Evolutionary conservation across 1,140 invertebrate species (phyloP).

Genomic region (Adoxophyes honmai): DNA sequence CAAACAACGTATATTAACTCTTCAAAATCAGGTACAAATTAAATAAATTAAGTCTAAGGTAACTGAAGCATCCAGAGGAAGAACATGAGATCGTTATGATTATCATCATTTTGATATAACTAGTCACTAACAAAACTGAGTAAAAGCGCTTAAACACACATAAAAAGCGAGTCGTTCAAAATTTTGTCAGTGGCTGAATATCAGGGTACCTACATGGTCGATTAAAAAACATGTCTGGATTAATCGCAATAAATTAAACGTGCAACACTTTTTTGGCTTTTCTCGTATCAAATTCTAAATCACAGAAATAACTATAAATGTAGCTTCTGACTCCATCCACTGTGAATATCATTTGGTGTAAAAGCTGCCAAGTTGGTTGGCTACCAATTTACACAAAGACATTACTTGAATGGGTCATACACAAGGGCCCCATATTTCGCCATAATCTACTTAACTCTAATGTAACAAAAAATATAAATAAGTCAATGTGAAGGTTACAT

Average conservation of each 20-base stretch:
- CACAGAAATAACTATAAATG: constrained; percentile 63
- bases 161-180: constrained; percentile 18
- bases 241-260: constrained; percentile 35
- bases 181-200: constrained; percentile 9
- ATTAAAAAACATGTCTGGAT: constrained; percentile 27
- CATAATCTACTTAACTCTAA: constrained; percentile 63
- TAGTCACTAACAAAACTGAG: constrained; percentile 2
- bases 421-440: constrained; percentile 34
- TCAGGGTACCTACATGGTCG: not conserved
- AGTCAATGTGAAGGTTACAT: constrained; percentile 68
- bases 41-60: constrained; percentile 72
- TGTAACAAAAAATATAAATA: constrained; percentile 74
- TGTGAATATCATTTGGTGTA: constrained; percentile 19
- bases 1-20: constrained; percentile 53
- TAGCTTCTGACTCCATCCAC: constrained; percentile 30
- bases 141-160: not conserved
- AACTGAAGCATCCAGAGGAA: constrained; percentile 67
- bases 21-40: constrained; percentile 74
- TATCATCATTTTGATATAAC: constrained; percentile 31
- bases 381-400: too few species aligned
- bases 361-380: not conserved
- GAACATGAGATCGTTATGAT: constrained; percentile 64
- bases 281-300: constrained; percentile 62
- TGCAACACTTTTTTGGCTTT: constrained; percentile 63
- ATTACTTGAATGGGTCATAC: not conserved